Evolutionary conservation across 2,888 invertebrate genomes (phyloP).

Genomic region (Chromoteleia sp.): DNA sequence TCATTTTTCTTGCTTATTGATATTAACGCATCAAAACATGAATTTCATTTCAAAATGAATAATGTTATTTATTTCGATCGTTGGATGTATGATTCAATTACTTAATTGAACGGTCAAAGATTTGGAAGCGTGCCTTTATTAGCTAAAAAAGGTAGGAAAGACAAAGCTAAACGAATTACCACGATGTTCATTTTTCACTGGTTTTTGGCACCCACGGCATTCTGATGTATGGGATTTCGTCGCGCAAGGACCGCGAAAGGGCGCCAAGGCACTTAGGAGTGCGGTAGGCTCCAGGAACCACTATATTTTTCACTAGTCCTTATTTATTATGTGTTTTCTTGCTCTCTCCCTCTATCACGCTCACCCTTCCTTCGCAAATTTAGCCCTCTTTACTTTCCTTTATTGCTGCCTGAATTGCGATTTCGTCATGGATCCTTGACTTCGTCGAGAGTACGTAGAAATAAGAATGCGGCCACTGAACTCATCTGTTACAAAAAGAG

Average conservation of each 20-base stretch:
- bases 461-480: slow-evolving; percentile 57
- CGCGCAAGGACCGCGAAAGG: slow-evolving; percentile 76
- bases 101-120: slow-evolving; percentile 58
- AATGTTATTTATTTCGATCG: slow-evolving; percentile 26
- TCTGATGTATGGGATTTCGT: slow-evolving; percentile 76
- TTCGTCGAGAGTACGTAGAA: slow-evolving; percentile 67
- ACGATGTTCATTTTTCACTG: slow-evolving; percentile 71
- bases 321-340: slow-evolving; percentile 78
- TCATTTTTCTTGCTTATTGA: too few species aligned
- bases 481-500: slow-evolving; percentile 59
- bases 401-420: slow-evolving; percentile 76
- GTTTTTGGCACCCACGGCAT: slow-evolving; percentile 72
- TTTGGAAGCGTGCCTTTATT: slow-evolving; percentile 56
- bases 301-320: slow-evolving; percentile 79
- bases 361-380: slow-evolving; percentile 63
- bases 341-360: slow-evolving; percentile 40
- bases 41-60: slow-evolving; percentile 34
- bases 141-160: slow-evolving; percentile 44
- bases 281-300: slow-evolving; percentile 74
- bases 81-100: slow-evolving; percentile 45
- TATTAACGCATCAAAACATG: too few species aligned
- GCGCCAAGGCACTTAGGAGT: slow-evolving; percentile 81
- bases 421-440: slow-evolving; percentile 80
- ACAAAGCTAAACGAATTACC: slow-evolving; percentile 68
- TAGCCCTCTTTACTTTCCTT: slow-evolving; percentile 71